Evolutionary conservation across 2,888 invertebrate genomes (phyloP), one percentile per base, ranked within the genome.

Genomic region (Sesamia inferens): DNA sequence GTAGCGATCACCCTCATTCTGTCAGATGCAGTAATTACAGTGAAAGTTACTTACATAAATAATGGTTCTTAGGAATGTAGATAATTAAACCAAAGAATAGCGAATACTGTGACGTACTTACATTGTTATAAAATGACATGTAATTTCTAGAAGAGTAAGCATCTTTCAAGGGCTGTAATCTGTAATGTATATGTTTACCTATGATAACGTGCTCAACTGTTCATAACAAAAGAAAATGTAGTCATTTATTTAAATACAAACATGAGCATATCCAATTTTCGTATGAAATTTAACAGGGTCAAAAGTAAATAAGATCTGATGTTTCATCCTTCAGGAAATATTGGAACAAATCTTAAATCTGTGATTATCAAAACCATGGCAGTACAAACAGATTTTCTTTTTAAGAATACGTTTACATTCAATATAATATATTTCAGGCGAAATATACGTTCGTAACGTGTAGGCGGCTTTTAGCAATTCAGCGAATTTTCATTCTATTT

Each of bases 401-500:
- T 77, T 76, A 79, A 81, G 72, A 76, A 80, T 76, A 73, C 76
- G 79, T 80, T 78, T 84, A 76, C 68, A 69, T 77, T 66, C 70
- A 78, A 84, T 76, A 74, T 78, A 74, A 76, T 79, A 81, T 68
- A 79, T 76, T 84, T 81, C 77, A 65, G 51, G 58, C 57, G 74
- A 80, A 80, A 76, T 80, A 51, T 63, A 68, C 62, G 59, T 68
- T 84, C 76, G 62, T 63, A 65, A 59, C 57, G 74, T 58, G 85
- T 80, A 72, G 80, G 77, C 64, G 78, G 68, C 62, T 57, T 63
- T 72, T 74, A 70, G 68, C 54, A 74, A 71, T 86, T 85, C 86
- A 77, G 68, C 68, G 84, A 86, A 86, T 75, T 78, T 79, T 74
- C 69, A 78, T 82, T 79, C 55, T 81, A 79, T 86, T 85, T 86